phyloP scores from a whole-genome alignment of 2,797 vertebrate genomes.

The Psittacula derbiana region DNA sequence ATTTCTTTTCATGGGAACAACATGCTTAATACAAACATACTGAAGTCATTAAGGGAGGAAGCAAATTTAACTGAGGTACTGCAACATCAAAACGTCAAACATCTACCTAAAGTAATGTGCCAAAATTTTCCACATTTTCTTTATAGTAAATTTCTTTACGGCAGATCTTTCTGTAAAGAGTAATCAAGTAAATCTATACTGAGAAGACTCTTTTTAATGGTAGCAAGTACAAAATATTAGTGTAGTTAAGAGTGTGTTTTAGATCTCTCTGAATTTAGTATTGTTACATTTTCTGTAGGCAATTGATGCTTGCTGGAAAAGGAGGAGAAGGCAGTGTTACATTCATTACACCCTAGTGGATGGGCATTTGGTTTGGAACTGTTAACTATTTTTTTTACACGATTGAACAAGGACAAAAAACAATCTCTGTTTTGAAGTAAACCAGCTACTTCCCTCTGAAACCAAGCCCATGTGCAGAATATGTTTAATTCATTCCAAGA shows the following conservation, averaged over 20 bases:
- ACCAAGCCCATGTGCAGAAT: not conserved
- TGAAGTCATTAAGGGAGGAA: not conserved
- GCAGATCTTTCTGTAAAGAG: not conserved
- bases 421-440: not conserved
- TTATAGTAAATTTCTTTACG: not conserved
- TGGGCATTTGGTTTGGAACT: not conserved
- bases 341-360: not conserved
- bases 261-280: not conserved
- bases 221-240: not conserved
- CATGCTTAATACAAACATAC: not conserved
- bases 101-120: not conserved
- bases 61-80: not conserved
- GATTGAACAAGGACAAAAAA: not conserved
- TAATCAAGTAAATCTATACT: not conserved
- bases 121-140: not conserved
- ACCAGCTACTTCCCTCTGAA: not conserved
- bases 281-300: not conserved
- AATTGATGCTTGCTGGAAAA: not conserved
- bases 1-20: not conserved
- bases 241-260: not conserved
- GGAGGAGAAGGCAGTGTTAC: not conserved
- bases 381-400: not conserved
- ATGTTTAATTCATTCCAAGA: not conserved
- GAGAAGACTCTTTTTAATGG: not conserved
- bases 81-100: not conserved